These are phyloP conservation scores for Spongilla lacustris DNA, from an alignment of 37 sponge, comb jelly and placozoan species.

Conservation along the genomic window DNA sequence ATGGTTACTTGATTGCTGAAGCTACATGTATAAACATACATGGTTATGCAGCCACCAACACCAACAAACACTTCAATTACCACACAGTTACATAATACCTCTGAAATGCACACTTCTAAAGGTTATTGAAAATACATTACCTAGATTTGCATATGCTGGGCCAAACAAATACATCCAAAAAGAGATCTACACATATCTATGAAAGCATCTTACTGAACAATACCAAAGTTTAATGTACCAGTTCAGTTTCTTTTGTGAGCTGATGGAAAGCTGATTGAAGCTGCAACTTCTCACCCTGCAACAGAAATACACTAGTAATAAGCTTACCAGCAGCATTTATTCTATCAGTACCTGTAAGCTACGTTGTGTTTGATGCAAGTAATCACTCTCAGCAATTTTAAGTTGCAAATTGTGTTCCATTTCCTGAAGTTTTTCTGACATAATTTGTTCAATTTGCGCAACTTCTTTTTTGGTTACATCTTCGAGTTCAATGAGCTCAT, in stretches of 20 bases:
- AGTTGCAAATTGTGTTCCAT: not conserved
- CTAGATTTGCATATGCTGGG: too few relatives aligned
- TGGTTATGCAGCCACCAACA: not conserved
- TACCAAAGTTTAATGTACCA: not conserved
- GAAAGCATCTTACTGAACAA: too few relatives aligned
- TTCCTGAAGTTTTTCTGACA: not conserved
- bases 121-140: too few relatives aligned
- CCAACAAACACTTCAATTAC: too few relatives aligned
- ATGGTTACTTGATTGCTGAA: not conserved
- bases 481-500: not conserved
- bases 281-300: not conserved
- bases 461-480: not conserved
- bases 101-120: too few relatives aligned
- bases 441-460: not conserved
- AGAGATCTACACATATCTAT: too few relatives aligned
- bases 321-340: not conserved
- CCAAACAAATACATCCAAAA: too few relatives aligned
- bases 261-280: not conserved
- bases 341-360: not conserved
- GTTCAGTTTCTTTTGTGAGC: not conserved
- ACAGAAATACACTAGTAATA: not conserved
- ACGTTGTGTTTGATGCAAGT: not conserved
- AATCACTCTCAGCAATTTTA: not conserved
- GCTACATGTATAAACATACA: not conserved
- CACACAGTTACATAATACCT: too few relatives aligned